Base-by-base conservation (phyloP, 2,797 vertebrate species). In the Tapera naevia region DNA sequence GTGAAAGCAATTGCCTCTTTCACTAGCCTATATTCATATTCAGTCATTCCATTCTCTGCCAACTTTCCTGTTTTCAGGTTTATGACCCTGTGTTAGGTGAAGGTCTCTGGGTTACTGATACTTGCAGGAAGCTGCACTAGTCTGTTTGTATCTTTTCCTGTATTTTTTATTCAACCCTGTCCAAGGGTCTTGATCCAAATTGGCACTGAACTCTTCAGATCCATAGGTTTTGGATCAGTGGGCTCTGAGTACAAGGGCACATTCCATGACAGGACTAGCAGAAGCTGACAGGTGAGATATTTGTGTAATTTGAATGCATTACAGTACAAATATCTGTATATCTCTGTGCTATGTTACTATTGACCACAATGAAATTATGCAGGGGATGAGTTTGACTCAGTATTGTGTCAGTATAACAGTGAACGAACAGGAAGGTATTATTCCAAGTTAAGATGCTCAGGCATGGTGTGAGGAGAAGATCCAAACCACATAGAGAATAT, bases 1-100 rank as follows among this genome's bases (percentile, higher is more conserved):
- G 74, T 84, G 92, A 79, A 95, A 89, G 86, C 56, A 61, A 25
- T 54, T 83, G 67, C 73, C 80, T 92, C 64, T 86, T 88, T 91
- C 69, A 27, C 78, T 76, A 75, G 92, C 79, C 83, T 83, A 1
- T 37, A 58, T 82, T 80, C 79, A 25, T 46, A 33, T 85, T 92
- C 88, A 61, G n/a, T 35, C 75, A n/a, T 85, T 65, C 67, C 66
- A 62, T 81, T 60, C 67, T 74, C 35, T 82, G 88, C 83, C 89
- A 91, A 1, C 57, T 80, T 90, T 8, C 57, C 73, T 67, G 33
- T 84, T 94, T 80, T 78, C 86, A 54, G 66, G 60, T 85, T 67
- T 4, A 0, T 90, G 80, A 39, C 67, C 88, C 6, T 8, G 0
- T 53, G n/a, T 41, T 65, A 28, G 45, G 65, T 78, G 78, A 54